These are phyloP conservation scores for Henicopernis longicauda DNA, from an alignment of 2,113 vertebrate species.

Conservation along the genomic window DNA sequence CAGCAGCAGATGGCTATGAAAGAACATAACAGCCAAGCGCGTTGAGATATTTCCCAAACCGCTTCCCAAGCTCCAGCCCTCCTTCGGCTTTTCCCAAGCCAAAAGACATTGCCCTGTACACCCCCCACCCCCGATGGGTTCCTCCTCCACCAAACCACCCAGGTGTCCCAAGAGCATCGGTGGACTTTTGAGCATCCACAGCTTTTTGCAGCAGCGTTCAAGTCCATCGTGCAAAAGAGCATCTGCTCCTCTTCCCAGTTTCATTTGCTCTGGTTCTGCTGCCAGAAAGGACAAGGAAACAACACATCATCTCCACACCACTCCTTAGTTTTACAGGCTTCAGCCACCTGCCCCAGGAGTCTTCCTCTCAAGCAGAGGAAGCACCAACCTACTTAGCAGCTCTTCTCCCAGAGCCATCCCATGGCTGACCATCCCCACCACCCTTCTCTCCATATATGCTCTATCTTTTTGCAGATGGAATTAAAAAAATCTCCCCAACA, in stretches of 20 bases:
- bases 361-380: not conserved
- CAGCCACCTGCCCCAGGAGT: not conserved
- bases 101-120: not conserved
- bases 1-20: not conserved
- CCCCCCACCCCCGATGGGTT: accelerated
- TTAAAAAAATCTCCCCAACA: not conserved
- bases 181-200: not conserved
- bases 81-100: not conserved
- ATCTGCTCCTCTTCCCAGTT: not conserved
- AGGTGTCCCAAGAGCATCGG: not conserved
- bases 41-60: not conserved
- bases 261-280: not conserved
- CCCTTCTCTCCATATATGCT: accelerated
- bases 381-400: not conserved
- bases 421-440: not conserved
- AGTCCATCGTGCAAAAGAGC: not conserved
- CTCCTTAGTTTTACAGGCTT: not conserved
- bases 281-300: not conserved
- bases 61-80: not conserved
- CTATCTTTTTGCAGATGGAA: not conserved
- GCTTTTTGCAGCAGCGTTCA: not conserved
- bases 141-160: not conserved
- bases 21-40: not conserved
- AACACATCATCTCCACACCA: accelerated
- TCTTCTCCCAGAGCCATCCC: not conserved